Evolutionary conservation across 2,113 vertebrate genomes (phyloP), one percentile per base, ranked within the genome.

Genomic region (Cyphomyrus discorhynchus): DNA sequence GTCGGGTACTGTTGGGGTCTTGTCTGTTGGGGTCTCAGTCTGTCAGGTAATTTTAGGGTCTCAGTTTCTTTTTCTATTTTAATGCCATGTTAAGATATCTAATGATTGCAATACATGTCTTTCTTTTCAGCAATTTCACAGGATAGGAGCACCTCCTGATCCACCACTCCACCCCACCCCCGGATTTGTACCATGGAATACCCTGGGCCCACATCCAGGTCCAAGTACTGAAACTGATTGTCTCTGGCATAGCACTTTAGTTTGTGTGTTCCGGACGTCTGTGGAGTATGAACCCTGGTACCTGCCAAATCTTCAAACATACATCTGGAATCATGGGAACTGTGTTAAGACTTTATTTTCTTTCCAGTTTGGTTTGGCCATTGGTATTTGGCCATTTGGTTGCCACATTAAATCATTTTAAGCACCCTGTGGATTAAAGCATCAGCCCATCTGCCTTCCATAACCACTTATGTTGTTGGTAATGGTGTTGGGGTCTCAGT

Each of bases 41-140:
- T 74, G 9, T 74, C 3, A 3, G 27, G 10, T 13, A 11, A 11
- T 1, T 2, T 74, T 27, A 15, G 19, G 19, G 53, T 56, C 53
- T 56, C 21, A n/a, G 56, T 62, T 58, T 58, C 56, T 58, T 58
- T 58, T 58, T n/a, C 2, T 58, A 3, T 58, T 35, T 19, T 35
- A 77, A 39, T 77, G 70, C 15, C 17, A 39, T 80, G 35, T 80
- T 80, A 42, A 80, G 13, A 80, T 35, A 39, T 80, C 24, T 21
- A 83, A 53, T 86, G 21, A 77, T 35, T 13, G 70, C 50, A 62
- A 46, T 45, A 52, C 80, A 39, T 88, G 27, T 82, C 19, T 9
- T 45, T 31, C 2, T 90, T 86, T 52, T 80, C 89, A 95, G 94
- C 92, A 0, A 91, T 92, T 0, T 84, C 89, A 19, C 90, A 93